Conservation (phyloP, 2,113 vertebrate species). For the Catagonus wagneri region DNA sequence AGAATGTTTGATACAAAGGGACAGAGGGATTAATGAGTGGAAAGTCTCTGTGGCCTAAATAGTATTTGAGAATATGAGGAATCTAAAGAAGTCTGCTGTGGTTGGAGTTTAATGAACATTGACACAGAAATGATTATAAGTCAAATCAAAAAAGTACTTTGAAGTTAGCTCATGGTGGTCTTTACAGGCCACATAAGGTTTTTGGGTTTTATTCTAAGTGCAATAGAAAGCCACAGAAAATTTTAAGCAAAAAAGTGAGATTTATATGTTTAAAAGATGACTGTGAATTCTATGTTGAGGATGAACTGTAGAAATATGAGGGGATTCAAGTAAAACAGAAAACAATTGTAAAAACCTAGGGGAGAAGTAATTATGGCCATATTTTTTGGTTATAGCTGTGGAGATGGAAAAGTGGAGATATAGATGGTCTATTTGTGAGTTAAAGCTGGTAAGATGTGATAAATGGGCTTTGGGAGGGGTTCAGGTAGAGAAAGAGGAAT, state of each 20-base stretch:
- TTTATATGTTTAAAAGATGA: neutral
- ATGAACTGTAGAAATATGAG: neutral
- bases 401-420: neutral
- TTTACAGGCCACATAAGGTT: neutral
- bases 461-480: neutral
- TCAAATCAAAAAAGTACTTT: neutral
- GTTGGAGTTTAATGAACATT: neutral
- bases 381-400: neutral
- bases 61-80: neutral
- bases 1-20: neutral
- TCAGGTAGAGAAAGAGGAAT: neutral
- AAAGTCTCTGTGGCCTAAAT: neutral
- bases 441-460: neutral
- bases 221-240: neutral
- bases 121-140: neutral
- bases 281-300: neutral
- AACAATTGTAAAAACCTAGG: neutral
- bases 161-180: neutral
- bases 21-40: neutral
- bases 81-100: neutral
- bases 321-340: neutral
- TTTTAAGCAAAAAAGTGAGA: neutral
- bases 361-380: neutral
- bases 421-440: neutral
- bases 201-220: neutral